phyloP scores from a whole-genome alignment of 2,797 vertebrate species.

The Cyclura pinguis region DNA sequence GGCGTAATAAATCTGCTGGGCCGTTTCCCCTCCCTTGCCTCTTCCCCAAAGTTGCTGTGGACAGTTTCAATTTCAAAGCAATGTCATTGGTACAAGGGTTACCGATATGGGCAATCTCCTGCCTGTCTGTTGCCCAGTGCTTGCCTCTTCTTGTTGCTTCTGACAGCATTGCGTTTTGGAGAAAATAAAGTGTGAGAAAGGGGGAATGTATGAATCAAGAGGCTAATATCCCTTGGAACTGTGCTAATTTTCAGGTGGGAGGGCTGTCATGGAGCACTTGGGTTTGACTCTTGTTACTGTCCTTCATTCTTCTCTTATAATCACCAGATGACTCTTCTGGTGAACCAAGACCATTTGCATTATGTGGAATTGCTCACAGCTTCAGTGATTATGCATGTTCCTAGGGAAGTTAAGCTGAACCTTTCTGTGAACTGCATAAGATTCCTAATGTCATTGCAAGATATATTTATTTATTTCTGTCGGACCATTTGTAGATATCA shows the following conservation, averaged over 20 bases:
- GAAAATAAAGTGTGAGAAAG: background rate
- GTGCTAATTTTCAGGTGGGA: background rate
- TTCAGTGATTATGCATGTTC: background rate
- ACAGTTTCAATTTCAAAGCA: slow-evolving; percentile 18
- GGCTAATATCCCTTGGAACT: background rate
- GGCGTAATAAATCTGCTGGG: slow-evolving; percentile 35
- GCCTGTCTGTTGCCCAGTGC: background rate
- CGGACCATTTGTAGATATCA: background rate
- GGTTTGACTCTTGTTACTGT: background rate
- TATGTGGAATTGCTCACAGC: background rate
- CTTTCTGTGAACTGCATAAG: background rate
- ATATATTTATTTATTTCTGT: background rate
- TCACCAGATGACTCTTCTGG: background rate
- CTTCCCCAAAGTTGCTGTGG: slow-evolving; percentile 23
- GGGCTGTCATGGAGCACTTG: background rate
- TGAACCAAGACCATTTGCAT: background rate
- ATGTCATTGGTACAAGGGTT: slow-evolving; percentile 14
- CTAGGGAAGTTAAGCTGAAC: background rate
- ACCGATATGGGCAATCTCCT: background rate
- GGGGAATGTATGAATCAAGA: background rate
- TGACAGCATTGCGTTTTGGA: background rate
- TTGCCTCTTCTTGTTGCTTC: background rate
- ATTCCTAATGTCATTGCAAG: background rate
- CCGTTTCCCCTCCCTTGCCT: background rate
- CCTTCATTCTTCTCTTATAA: background rate